These are phyloP conservation scores for Acanthurus lineatus DNA, from an alignment of 2,797 vertebrate genomes.

Conservation along the genomic window DNA sequence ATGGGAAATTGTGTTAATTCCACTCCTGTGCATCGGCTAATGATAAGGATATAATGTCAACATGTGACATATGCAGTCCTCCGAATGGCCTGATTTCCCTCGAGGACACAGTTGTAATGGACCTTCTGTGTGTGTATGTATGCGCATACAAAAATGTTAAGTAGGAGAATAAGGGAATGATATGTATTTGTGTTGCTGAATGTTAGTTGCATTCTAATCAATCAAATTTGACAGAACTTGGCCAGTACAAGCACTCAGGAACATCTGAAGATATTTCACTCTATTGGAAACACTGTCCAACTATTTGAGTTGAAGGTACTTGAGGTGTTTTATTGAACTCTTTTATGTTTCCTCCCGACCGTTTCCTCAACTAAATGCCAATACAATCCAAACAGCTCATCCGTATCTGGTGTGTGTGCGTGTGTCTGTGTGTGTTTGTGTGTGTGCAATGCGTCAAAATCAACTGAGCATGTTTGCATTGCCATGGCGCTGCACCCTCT, in stretches of 20 bases:
- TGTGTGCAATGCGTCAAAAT: slow-evolving; percentile 63
- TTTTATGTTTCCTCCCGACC: slow-evolving; percentile 14
- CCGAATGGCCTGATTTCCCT: slow-evolving; percentile 65
- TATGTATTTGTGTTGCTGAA: slow-evolving; percentile 4
- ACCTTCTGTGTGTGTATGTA: slow-evolving; percentile 35
- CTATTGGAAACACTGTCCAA: neutral
- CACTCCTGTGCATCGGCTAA: slow-evolving; percentile 60
- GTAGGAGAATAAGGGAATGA: slow-evolving; percentile 21
- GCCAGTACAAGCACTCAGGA: slow-evolving; percentile 19
- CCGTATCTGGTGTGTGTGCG: slow-evolving; percentile 23
- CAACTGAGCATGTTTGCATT: slow-evolving; percentile 72
- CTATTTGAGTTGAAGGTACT: slow-evolving; percentile 27
- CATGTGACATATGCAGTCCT: slow-evolving; percentile 67
- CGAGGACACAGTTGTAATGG: slow-evolving; percentile 43
- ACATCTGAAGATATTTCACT: slow-evolving; percentile 31
- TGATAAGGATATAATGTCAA: slow-evolving; percentile 72
- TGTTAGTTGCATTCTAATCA: slow-evolving; percentile 54
- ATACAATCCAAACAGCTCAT: slow-evolving; percentile 53
- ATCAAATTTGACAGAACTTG: neutral
- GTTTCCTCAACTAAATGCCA: slow-evolving; percentile 44
- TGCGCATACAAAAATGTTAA: slow-evolving; percentile 28
- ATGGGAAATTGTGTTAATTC: slow-evolving; percentile 65
- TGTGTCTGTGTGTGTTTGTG: neutral
- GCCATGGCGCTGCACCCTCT: slow-evolving; percentile 48
- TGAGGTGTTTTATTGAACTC: slow-evolving; percentile 44